These are phyloP conservation scores for Corydoras sp. DNA, from an alignment of 2,113 vertebrate species.

Conservation along the genomic window DNA sequence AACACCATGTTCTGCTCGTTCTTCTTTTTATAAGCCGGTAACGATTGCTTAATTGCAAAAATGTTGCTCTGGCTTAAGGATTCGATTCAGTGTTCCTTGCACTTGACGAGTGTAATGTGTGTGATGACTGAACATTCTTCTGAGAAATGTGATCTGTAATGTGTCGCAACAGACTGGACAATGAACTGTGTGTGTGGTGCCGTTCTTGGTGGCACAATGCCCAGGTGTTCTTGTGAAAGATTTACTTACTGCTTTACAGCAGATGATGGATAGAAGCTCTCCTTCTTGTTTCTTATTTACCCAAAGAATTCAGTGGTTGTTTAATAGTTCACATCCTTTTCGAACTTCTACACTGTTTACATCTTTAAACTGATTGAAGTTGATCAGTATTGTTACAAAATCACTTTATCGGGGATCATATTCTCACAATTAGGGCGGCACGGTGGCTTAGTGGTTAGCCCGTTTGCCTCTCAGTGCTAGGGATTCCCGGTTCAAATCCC, in stretches of 20 bases:
- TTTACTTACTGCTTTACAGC: conserved; percentile 11
- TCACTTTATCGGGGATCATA: too few species aligned
- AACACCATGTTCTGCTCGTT: neutral
- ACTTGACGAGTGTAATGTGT: neutral
- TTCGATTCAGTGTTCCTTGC: neutral
- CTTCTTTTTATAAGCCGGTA: neutral
- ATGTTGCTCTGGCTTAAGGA: neutral
- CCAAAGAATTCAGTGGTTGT: too few species aligned
- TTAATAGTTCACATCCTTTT: too few species aligned
- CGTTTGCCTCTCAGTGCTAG: too few species aligned
- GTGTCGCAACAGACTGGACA: conserved; percentile 12
- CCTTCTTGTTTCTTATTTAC: neutral
- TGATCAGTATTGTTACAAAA: too few species aligned
- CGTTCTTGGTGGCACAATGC: conserved; percentile 1
- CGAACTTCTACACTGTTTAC: too few species aligned
- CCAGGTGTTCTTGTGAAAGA: conserved; percentile 16
- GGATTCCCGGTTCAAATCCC: too few species aligned
- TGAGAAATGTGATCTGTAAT: conserved; percentile 3
- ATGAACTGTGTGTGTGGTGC: conserved; percentile 12
- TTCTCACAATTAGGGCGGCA: too few species aligned
- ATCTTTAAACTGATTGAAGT: too few species aligned
- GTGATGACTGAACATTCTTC: conserved; percentile 2
- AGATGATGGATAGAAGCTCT: neutral
- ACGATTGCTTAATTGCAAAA: neutral
- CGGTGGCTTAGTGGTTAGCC: too few species aligned